Percentiles rank a stretch among this genome's conserved stretches.
Evolutionary conservation across 2,113 vertebrate genomes (phyloP).

Genomic region (Ammodytes marinus): DNA sequence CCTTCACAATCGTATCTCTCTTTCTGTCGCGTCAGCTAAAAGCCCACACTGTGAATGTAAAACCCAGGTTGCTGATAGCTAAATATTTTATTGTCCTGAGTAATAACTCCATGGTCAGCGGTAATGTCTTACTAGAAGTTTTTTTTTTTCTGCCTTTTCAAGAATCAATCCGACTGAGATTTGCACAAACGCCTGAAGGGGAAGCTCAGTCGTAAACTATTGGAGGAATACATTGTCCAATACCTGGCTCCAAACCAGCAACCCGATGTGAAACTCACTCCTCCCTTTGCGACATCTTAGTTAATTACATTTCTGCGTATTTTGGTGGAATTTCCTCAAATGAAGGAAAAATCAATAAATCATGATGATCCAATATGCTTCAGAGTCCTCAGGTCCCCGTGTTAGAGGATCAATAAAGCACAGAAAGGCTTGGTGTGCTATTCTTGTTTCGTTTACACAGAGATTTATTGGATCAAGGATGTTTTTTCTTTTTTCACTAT

Average conservation of each 20-base stretch:
- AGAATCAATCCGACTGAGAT: conserved; percentile 53
- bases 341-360: conserved; percentile 33
- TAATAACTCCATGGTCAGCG: conserved; percentile 61
- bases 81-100: conserved; percentile 65
- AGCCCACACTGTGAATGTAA: conserved; percentile 40
- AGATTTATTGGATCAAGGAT: conserved; percentile 33
- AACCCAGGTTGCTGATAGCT: conserved; percentile 46
- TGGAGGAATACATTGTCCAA: conserved; percentile 57
- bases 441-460: conserved; percentile 42
- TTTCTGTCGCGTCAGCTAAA: conserved; percentile 6
- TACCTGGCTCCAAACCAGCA: conserved; percentile 56
- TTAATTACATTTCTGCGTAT: conserved; percentile 42
- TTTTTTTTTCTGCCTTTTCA: conserved; percentile 54
- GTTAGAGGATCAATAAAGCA: conserved; percentile 55
- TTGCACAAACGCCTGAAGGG: conserved; percentile 57
- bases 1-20: conserved; percentile 4
- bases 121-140: conserved; percentile 60
- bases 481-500: conserved; percentile 53
- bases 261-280: conserved; percentile 5
- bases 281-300: conserved; percentile 33
- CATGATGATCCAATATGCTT: not conserved
- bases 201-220: conserved; percentile 46
- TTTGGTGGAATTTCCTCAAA: conserved; percentile 26
- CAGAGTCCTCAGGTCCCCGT: conserved; percentile 1
- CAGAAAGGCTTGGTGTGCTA: conserved; percentile 25